A percentile compares a stretch with the other conserved stretches of the same genome.
phyloP scores from a whole-genome alignment of 2,888 invertebrate genomes.

The Oligia latruncula region DNA sequence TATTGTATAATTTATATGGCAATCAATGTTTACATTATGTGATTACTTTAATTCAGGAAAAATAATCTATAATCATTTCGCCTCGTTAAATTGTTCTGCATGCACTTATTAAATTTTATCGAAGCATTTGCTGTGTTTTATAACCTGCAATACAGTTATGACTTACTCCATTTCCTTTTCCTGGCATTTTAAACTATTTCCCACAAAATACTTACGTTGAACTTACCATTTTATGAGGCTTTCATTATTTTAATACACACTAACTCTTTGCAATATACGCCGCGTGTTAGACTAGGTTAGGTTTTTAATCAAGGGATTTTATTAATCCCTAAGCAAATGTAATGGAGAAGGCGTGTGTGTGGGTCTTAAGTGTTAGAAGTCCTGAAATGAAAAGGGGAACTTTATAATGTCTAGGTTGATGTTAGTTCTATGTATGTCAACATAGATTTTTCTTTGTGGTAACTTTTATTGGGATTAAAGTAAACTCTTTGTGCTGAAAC shows the following conservation, averaged over 20 bases:
- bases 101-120: too few species aligned
- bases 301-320: slow-evolving; percentile 25
- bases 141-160: not conserved
- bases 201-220: not conserved
- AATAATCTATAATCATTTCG: too few species aligned
- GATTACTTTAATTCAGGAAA: too few species aligned
- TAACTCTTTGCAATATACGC: slow-evolving; percentile 5
- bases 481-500: not conserved
- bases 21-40: too few species aligned
- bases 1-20: too few species aligned
- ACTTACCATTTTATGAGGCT: slow-evolving; percentile 7
- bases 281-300: not conserved
- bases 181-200: not conserved
- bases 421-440: not conserved
- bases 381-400: not conserved
- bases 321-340: slow-evolving; percentile 25
- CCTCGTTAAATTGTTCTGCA: not conserved
- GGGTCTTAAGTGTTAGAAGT: not conserved
- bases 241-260: slow-evolving; percentile 18
- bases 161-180: not conserved
- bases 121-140: not conserved
- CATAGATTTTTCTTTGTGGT: not conserved
- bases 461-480: not conserved
- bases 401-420: not conserved
- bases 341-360: not conserved